Conservation (phyloP, 2,797 vertebrate genomes). For the Danio kyathit region DNA sequence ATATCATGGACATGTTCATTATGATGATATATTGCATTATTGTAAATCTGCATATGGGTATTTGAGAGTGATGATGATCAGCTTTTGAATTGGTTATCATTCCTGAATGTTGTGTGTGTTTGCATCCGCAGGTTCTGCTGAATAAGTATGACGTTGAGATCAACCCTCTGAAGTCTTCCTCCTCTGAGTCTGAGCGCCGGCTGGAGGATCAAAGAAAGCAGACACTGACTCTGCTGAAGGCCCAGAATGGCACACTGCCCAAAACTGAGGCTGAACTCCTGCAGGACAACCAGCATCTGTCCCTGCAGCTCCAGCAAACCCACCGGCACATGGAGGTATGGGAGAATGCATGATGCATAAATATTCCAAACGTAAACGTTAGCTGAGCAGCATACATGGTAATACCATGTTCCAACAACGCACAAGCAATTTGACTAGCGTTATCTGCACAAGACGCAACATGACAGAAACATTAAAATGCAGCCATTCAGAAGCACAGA, state of each 20-base stretch:
- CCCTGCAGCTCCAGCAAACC: conserved; percentile 67
- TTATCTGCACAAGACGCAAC: too few relatives aligned
- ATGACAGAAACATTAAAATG: too few relatives aligned
- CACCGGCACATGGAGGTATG: conserved; percentile 76
- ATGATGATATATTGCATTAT: too few relatives aligned
- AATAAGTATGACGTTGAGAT: conserved; percentile 4
- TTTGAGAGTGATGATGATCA: too few relatives aligned
- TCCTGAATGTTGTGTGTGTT: not conserved
- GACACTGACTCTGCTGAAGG: conserved; percentile 72
- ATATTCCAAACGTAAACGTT: too few relatives aligned
- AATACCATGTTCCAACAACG: not conserved
- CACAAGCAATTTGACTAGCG: too few relatives aligned
- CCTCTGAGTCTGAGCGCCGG: conserved; percentile 34
- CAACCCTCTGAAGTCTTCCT: not conserved
- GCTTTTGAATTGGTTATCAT: too few relatives aligned
- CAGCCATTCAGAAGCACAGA: too few relatives aligned
- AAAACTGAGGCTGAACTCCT: conserved; percentile 64
- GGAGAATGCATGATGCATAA: too few relatives aligned
- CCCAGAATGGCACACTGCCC: conserved; percentile 49
- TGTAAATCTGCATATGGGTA: too few relatives aligned
- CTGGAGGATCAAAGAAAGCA: conserved; percentile 72
- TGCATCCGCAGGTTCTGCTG: conserved; percentile 31
- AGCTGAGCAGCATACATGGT: too few relatives aligned
- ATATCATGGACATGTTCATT: too few relatives aligned
- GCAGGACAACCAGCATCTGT: conserved; percentile 71